Evolutionary conservation across 2,888 invertebrate species (phyloP).

Genomic region (Agonum fuliginosum): DNA sequence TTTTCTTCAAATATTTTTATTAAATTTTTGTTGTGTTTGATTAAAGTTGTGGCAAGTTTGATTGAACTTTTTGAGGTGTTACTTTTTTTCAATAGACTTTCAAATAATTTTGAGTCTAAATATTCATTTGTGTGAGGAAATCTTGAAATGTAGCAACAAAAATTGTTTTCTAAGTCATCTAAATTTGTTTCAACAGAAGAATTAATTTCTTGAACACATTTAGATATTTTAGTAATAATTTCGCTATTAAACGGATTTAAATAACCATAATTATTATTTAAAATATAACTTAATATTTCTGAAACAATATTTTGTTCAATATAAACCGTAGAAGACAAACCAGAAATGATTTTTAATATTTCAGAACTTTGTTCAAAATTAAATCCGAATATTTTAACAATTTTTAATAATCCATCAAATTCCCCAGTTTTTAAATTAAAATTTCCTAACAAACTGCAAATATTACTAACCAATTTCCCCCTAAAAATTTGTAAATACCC

Average conservation of each 20-base stretch:
- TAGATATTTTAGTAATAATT: constrained; percentile 69
- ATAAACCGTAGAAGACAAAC: constrained; percentile 69
- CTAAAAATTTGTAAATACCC: constrained; percentile 74
- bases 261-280: constrained; percentile 73
- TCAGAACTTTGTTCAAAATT: constrained; percentile 71
- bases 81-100: constrained; percentile 74
- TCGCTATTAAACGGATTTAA: constrained; percentile 66
- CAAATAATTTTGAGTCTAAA: constrained; percentile 75
- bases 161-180: constrained; percentile 52
- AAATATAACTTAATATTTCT: constrained; percentile 73
- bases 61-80: constrained; percentile 77
- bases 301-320: constrained; percentile 73
- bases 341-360: constrained; percentile 72
- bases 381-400: constrained; percentile 71
- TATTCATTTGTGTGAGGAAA: constrained; percentile 77
- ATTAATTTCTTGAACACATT: constrained; percentile 9
- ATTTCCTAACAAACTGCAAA: constrained; percentile 73
- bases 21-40: constrained; percentile 75
- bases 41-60: constrained; percentile 76
- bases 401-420: constrained; percentile 70
- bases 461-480: constrained; percentile 73
- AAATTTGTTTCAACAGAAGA: constrained; percentile 17
- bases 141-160: constrained; percentile 75
- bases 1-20: constrained; percentile 73
- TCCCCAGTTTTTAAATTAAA: constrained; percentile 71